These are phyloP conservation scores for Scaptomyza caliginosa DNA, from an alignment of 2,888 invertebrate genomes.

Conservation along the genomic window DNA sequence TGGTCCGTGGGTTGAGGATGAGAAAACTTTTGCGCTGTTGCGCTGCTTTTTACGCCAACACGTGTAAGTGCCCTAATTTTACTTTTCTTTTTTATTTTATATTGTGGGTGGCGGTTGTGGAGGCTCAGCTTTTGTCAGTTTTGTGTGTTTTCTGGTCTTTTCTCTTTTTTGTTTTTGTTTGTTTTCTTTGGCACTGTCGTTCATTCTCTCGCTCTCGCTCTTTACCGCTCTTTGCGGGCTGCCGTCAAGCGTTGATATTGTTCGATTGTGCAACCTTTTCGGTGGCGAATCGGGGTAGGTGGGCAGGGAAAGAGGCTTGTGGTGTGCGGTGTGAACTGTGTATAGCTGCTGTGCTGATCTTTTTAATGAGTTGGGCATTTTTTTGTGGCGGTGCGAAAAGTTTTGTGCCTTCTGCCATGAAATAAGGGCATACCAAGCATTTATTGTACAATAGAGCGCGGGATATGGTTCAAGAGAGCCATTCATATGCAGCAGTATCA, in stretches of 20 bases:
- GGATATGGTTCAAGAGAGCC: constrained; percentile 34
- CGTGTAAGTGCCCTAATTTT: constrained; percentile 78
- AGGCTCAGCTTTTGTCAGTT: constrained; percentile 50
- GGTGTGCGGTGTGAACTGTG: not conserved
- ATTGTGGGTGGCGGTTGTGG: constrained; percentile 18
- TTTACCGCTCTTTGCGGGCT: constrained; percentile 42
- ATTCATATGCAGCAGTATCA: constrained; percentile 5
- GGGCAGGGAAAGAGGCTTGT: constrained; percentile 3
- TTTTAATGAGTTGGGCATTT: constrained; percentile 74
- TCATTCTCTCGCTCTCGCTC: not conserved
- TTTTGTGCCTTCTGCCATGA: constrained; percentile 65
- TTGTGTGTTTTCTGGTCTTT: constrained; percentile 43
- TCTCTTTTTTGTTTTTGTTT: not conserved
- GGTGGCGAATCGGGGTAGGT: not conserved
- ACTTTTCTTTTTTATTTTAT: constrained; percentile 21
- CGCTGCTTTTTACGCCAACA: constrained; percentile 69
- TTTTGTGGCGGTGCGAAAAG: constrained; percentile 63
- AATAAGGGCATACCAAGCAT: constrained; percentile 64
- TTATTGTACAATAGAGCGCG: constrained; percentile 47
- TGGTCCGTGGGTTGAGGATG: not conserved
- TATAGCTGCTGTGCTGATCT: constrained; percentile 61
- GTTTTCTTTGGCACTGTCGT: constrained; percentile 9
- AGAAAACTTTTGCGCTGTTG: constrained; percentile 66
- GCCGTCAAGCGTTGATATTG: constrained; percentile 73
- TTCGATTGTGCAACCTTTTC: constrained; percentile 67